Evolutionary conservation across 2,888 invertebrate genomes (phyloP).

Genomic region (Noctua pronuba): DNA sequence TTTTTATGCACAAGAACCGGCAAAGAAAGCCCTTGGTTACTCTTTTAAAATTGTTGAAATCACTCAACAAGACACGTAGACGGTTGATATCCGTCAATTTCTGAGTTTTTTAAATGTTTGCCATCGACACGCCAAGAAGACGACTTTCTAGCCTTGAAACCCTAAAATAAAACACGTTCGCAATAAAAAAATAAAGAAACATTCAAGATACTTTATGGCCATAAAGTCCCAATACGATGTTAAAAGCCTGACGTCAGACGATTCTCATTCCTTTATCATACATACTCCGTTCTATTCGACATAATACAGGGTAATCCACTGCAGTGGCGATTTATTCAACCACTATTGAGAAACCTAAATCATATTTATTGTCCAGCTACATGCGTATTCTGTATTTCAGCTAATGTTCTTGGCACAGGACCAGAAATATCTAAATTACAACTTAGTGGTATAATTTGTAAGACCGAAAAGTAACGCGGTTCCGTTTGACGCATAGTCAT

Average conservation of each 20-base stretch:
- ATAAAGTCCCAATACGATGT: conserved; percentile 41
- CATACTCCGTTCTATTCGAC: conserved; percentile 34
- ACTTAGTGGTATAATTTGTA: conserved; percentile 63
- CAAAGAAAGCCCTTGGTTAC: too few species aligned
- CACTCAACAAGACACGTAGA: too few species aligned
- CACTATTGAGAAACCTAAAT: conserved; percentile 63
- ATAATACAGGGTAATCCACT: conserved; percentile 53
- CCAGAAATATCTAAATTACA: conserved; percentile 68
- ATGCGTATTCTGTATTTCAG: conserved; percentile 62
- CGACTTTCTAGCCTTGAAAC: conserved; percentile 16
- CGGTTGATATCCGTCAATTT: too few species aligned
- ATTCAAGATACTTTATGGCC: conserved; percentile 10
- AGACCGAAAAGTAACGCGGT: conserved; percentile 50
- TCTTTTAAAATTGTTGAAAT: background rate
- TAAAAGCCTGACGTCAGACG: conserved; percentile 49
- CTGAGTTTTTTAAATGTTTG: too few species aligned
- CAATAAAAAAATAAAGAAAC: conserved; percentile 42
- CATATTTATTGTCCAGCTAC: conserved; percentile 67
- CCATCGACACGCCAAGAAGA: too few species aligned
- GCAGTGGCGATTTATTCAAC: conserved; percentile 58
- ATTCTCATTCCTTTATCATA: conserved; percentile 47
- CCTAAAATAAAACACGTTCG: conserved; percentile 11
- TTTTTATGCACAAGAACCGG: too few species aligned
- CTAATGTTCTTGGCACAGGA: conserved; percentile 66
- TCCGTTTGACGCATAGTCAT: conserved; percentile 55